Evolutionary conservation across 2,888 invertebrate species (phyloP), one percentile per base, ranked within the genome.

Genomic region (Antheraea yamamai): DNA sequence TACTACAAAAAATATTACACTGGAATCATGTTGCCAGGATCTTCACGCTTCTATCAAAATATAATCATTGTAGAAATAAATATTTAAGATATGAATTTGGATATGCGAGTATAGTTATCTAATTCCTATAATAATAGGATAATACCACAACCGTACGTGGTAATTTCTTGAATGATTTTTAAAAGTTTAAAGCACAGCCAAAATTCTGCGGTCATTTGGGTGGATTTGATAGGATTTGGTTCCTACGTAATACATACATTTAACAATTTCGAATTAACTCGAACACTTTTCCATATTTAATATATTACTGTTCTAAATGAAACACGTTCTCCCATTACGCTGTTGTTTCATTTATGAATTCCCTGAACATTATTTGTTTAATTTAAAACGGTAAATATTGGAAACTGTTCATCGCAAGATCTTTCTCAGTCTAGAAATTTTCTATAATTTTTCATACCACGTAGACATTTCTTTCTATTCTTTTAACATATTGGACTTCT

Each of bases 131-230:
- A 78, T 79, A 79, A 77, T 81, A 75, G 58, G 80, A 77, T 47
- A 85, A 87, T 88, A 88, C 89, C 86, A 83, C 84, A 87, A 87
- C 88, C 86, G 84, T 78, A 81, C 51, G 85, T 88, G 88, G 87
- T 82, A 16, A 66, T 66, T 72, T 78, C 73, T 80, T 81, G 78
- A 78, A 82, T 80, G 74, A 79, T 80, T 83, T 84, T 82, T 81
- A 84, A 85, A 85, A 83, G 83, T 84, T 81, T 23, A 88, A 91
- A 93, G 93, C 94, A 94, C 94, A 93, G 94, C 94, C 94, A 91
- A 91, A 88, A 87, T 83, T 89, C 90, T 88, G 90, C 90, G 88
- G 89, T 92, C 92, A 93, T 26, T 88, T 90, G 90, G 89, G 90
- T 92, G 93, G 94, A 93, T 85, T 92, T 87, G 87, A 90, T 86